Base-by-base conservation (phyloP, 2,888 invertebrate species). In the Habroteleia sp. region DNA sequence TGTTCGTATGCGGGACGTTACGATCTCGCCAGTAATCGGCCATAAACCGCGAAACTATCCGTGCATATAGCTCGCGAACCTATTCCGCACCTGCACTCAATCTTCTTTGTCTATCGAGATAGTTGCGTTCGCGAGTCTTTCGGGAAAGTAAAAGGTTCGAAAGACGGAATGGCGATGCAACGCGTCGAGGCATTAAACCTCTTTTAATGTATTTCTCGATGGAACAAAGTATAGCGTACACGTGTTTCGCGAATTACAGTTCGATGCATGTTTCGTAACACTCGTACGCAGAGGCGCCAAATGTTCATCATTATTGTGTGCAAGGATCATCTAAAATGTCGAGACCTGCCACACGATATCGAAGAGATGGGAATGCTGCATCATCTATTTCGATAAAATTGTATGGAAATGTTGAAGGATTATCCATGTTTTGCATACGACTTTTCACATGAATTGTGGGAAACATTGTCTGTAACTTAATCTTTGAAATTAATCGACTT, bases 91-190 rank as follows among this genome's bases (percentile, higher is more conserved):
- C 84, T 85, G 85, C 84, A 79, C 80, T 85, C 84, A 80, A 85
- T 85, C 83, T 85, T 83, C 84, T 85, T 84, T 84, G 84, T 87
- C 85, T 83, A 86, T 85, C 79, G 82, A 79, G 78, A 81, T 80
- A 78, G 82, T 80, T 74, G 78, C 68, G 73, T 62, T 74, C 60
- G 50, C 60, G 66, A 71, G 66, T 69, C 76, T 78, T 77, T 79
- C 76, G 74, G 75, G 66, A 79, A 80, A 80, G 79, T 79, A 78
- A 80, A 79, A 77, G 77, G 74, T 76, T 74, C 42, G 63, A 44
- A 62, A 63, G 60, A 60, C 50, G 71, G 52, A 58, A 63, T 44
- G 52, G 52, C 50, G 63, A 37, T 48, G 48, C 48, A 50, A 62
- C 63, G 62, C 74, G 74, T 37, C 41, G 46, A 65, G 54, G 63